Percentiles rank a stretch among this genome's conserved stretches.
These are phyloP conservation scores for Aplocera efformata DNA, from an alignment of 2,888 invertebrate species.

Conservation along the genomic window DNA sequence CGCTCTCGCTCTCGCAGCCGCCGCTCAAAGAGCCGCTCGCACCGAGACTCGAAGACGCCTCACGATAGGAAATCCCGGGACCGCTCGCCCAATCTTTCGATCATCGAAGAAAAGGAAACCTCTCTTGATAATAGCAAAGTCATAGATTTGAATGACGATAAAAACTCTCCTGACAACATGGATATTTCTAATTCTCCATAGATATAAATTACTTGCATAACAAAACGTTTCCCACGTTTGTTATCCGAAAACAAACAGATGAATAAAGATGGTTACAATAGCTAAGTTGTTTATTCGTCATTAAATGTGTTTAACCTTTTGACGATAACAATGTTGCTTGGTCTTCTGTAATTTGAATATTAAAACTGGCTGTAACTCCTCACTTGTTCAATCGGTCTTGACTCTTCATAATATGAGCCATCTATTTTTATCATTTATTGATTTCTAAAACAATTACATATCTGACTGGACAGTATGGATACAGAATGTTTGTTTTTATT, in stretches of 20 bases:
- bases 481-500: neutral
- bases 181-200: constrained; percentile 90
- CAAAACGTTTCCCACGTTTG: too few species aligned
- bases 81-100: constrained; percentile 52
- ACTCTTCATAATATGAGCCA: too few species aligned
- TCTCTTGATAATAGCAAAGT: constrained; percentile 45
- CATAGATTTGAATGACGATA: constrained; percentile 72
- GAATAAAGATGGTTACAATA: too few species aligned
- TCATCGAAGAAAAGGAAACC: constrained; percentile 50
- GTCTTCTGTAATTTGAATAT: too few species aligned
- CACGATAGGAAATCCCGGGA: constrained; percentile 64
- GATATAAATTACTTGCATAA: constrained; percentile 11
- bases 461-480: neutral
- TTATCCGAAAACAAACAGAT: too few species aligned
- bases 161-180: constrained; percentile 86
- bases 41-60: constrained; percentile 64
- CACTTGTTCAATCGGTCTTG: too few species aligned
- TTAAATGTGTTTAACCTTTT: too few species aligned
- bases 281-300: too few species aligned
- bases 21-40: constrained; percentile 66
- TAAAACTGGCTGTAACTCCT: too few species aligned
- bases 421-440: too few species aligned
- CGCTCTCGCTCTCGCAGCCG: constrained; percentile 65
- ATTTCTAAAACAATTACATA: too few species aligned
- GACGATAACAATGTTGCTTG: too few species aligned